phyloP scores from a whole-genome alignment of 2,113 vertebrate genomes.

The Macrotus californicus region DNA sequence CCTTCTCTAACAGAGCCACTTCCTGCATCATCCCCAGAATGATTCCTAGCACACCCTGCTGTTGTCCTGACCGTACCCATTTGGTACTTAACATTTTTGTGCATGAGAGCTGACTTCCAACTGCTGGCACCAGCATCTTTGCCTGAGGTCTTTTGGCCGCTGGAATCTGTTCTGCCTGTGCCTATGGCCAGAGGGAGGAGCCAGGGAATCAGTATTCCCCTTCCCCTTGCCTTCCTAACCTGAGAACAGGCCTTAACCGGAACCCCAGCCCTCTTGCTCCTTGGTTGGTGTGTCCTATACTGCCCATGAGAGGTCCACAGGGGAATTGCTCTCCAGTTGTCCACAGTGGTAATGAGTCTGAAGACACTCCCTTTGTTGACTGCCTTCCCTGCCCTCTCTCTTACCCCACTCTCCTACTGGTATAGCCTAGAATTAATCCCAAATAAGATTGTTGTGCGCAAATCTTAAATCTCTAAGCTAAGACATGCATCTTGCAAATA shows the following conservation, averaged over 20 bases:
- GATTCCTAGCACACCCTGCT: neutral
- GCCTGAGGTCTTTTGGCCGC: neutral
- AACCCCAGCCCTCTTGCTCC: neutral
- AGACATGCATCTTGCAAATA: neutral
- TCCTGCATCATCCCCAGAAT: neutral
- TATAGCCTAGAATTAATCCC: slow-evolving; percentile 30
- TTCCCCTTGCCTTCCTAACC: neutral
- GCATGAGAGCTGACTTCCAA: neutral
- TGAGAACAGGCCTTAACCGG: neutral
- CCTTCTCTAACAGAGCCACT: neutral
- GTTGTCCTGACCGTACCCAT: neutral
- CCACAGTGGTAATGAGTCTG: neutral
- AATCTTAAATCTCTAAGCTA: slow-evolving; percentile 7
- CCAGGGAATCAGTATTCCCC: neutral
- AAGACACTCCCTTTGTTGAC: neutral
- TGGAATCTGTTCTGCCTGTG: neutral
- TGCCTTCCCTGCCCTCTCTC: neutral
- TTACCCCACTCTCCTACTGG: neutral
- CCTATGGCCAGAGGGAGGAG: neutral
- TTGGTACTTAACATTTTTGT: neutral
- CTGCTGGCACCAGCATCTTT: neutral
- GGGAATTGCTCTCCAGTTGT: neutral
- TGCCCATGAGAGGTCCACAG: neutral
- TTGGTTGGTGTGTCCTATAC: neutral
- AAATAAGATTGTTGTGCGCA: neutral